phyloP scores from a whole-genome alignment of 1,140 invertebrate genomes.

The Apolygus lucorum region DNA sequence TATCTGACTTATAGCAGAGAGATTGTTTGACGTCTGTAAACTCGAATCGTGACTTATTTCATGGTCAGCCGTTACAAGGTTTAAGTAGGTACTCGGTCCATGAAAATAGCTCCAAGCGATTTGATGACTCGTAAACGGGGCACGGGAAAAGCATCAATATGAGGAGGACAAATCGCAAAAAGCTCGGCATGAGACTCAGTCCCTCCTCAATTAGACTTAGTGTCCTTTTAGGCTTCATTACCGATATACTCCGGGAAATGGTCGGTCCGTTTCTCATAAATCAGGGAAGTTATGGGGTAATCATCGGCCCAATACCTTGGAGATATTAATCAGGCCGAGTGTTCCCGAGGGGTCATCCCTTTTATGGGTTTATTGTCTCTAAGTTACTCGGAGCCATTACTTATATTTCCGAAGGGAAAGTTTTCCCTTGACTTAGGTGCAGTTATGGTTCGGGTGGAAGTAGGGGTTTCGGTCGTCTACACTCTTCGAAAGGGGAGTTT shows the following conservation, averaged over 20 bases:
- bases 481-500: neutral
- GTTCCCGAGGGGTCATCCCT: neutral
- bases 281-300: slow-evolving; percentile 11
- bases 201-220: slow-evolving; percentile 9
- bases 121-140: too few relatives aligned
- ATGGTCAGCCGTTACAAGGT: too few relatives aligned
- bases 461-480: too few relatives aligned
- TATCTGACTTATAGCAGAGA: too few relatives aligned
- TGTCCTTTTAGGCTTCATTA: slow-evolving; percentile 16
- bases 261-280: neutral
- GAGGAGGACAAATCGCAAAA: too few relatives aligned
- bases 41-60: too few relatives aligned
- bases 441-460: neutral
- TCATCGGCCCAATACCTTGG: slow-evolving; percentile 8
- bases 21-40: too few relatives aligned
- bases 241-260: slow-evolving; percentile 6
- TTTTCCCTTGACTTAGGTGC: neutral
- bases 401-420: neutral
- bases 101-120: too few relatives aligned
- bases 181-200: too few relatives aligned
- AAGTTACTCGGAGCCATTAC: slow-evolving; percentile 11
- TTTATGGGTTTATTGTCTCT: slow-evolving; percentile 14
- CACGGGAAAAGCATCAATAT: too few relatives aligned
- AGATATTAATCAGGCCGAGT: slow-evolving; percentile 13
- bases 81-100: too few relatives aligned